Base-by-base conservation (phyloP, 2,888 invertebrate species). In the Drosophila nigricruria region DNA sequence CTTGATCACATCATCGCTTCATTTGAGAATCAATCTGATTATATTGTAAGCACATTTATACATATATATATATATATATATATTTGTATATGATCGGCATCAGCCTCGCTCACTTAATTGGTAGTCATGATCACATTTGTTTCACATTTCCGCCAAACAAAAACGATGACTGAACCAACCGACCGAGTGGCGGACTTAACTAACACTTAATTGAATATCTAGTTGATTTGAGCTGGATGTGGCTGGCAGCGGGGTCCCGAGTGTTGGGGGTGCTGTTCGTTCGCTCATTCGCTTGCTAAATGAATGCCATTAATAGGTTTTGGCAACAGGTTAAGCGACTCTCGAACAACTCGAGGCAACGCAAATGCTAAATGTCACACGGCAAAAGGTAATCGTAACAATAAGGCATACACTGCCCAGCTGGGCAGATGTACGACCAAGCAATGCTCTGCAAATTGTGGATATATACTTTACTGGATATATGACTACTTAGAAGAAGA, bases 271-370 rank as follows among this genome's bases (percentile, higher is more conserved):
- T 42, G 62, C 27, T 30, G 42, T 63, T 36, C n/a, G 50, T 60
- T 52, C 20, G 54, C 34, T 38, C n/a, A n/a, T n/a, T n/a, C 18
- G 38, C 61, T 54, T 18, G 54, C 34, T 45, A 75, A 81, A 81
- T 66, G 38, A 62, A 62, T 73, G 70, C 61, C 61, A 63, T 69
- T 56, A 60, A 47, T 78, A 65, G 61, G 60, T 78, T 74, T 81
- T 14, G 76, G 79, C 76, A 82, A 80, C 80, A 68, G 81, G 83
- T 83, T 83, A 61, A 62, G 69, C 77, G 58, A 57, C 56, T 73
- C 54, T 68, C 54, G n/a, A 61, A 43, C 61, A 73, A 43, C 38
- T 38, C 42, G 32, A 42, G 54, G 50, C 61, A 70, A 63, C 38
- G 32, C 70, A 60, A 70, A 73, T 67, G 49, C 67, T 57, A 61